These are phyloP conservation scores for Urocynchramus pylzowi DNA, from an alignment of 2,113 vertebrate genomes.

Conservation along the genomic window DNA sequence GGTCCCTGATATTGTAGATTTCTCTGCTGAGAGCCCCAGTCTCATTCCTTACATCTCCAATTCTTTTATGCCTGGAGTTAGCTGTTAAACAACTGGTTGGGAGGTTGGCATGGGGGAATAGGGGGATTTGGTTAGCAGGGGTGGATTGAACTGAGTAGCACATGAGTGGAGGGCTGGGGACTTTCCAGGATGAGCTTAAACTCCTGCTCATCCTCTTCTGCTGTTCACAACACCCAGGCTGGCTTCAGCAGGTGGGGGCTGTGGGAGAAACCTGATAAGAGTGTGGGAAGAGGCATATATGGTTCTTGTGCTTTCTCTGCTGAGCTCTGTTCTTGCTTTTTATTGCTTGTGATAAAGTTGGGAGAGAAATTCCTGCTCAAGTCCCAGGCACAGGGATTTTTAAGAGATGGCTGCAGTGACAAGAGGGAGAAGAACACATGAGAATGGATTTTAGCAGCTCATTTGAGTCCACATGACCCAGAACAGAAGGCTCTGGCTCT, in stretches of 20 bases:
- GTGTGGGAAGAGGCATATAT: not conserved
- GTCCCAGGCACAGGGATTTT: not conserved
- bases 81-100: not conserved
- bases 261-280: not conserved
- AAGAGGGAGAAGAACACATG: not conserved
- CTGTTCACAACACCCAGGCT: not conserved
- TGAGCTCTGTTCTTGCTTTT: not conserved
- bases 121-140: not conserved
- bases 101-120: not conserved
- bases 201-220: not conserved
- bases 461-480: not conserved
- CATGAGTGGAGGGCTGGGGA: not conserved
- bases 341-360: not conserved
- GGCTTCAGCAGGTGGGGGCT: not conserved
- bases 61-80: not conserved
- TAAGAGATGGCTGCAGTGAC: not conserved
- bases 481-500: constrained; percentile 1
- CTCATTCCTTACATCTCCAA: not conserved
- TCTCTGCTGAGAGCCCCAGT: not conserved
- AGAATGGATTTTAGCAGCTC: not conserved
- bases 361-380: not conserved
- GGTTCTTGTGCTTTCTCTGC: not conserved
- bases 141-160: not conserved
- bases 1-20: not conserved
- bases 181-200: not conserved